Evolutionary conservation across 1,140 invertebrate genomes (phyloP).

Genomic region (Teleopsis dalmanni): DNA sequence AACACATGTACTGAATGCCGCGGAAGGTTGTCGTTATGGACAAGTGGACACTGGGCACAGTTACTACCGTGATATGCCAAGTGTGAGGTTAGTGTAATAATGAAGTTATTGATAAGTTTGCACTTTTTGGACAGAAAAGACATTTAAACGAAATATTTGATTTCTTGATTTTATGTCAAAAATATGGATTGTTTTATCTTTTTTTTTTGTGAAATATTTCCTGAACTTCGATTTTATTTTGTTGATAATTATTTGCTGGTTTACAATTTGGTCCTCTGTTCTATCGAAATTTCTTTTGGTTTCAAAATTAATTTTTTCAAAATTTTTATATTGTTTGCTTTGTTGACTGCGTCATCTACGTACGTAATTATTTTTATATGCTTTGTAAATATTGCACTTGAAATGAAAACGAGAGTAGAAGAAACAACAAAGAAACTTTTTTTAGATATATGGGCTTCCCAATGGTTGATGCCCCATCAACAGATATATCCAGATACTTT

Average conservation of each 20-base stretch:
- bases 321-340: slow-evolving; percentile 3
- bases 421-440: slow-evolving; percentile 41
- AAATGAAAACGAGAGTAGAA: slow-evolving; percentile 19
- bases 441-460: slow-evolving; percentile 68
- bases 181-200: too few species aligned
- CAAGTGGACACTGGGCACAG: slow-evolving; percentile 69
- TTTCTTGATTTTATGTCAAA: too few species aligned
- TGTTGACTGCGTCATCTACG: slow-evolving; percentile 5
- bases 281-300: too few species aligned
- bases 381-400: slow-evolving; percentile 1
- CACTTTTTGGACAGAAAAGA: too few species aligned
- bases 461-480: slow-evolving; percentile 65
- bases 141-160: too few species aligned
- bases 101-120: too few species aligned
- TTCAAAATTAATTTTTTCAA: too few species aligned
- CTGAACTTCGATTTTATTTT: too few species aligned
- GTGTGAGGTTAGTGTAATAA: slow-evolving; percentile 49
- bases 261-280: too few species aligned
- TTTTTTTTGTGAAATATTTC: too few species aligned
- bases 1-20: slow-evolving; percentile 80
- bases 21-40: slow-evolving; percentile 67
- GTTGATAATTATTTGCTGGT: too few species aligned
- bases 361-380: too few species aligned
- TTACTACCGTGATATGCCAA: slow-evolving; percentile 63
- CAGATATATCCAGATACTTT: slow-evolving; percentile 72